Conservation (phyloP, 2,888 invertebrate species). For the Encarsia formosa region DNA sequence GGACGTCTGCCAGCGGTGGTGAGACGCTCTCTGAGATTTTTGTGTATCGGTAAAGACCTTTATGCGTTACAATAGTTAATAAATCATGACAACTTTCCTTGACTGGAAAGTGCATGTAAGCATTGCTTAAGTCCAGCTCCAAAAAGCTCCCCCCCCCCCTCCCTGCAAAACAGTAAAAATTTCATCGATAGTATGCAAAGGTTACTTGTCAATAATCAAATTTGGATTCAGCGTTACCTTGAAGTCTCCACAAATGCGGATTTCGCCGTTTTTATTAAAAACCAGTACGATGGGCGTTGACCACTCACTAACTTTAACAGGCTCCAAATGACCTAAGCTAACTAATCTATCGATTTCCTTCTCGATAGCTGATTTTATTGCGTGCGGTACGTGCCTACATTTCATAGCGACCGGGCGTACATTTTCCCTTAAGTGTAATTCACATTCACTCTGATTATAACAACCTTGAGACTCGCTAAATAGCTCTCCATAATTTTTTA, state of each 20-base stretch:
- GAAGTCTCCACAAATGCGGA: conserved; percentile 3
- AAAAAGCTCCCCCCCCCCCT: too few relatives aligned
- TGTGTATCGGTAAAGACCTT: conserved; percentile 24
- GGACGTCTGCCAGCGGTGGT: conserved; percentile 36
- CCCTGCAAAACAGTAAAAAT: conserved; percentile 12
- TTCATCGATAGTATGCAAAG: conserved; percentile 11
- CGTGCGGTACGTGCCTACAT: conserved; percentile 15
- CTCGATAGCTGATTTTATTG: conserved; percentile 10
- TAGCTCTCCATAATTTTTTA: conserved; percentile 3
- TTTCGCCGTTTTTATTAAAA: conserved; percentile 8
- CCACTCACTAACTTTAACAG: conserved; percentile 14
- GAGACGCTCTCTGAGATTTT: conserved; percentile 9
- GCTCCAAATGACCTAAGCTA: conserved; percentile 3
- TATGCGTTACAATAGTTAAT: conserved; percentile 22
- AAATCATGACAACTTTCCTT: conserved; percentile 9
- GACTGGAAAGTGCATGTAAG: conserved; percentile 27
- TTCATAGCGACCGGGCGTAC: conserved; percentile 12
- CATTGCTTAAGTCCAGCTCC: too few relatives aligned
- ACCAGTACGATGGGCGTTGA: conserved; percentile 8
- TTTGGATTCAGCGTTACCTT: conserved; percentile 4
- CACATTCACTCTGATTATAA: conserved; percentile 14
- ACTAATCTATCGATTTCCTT: conserved; percentile 13
- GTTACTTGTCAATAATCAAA: conserved; percentile 11
- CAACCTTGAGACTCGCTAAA: conserved; percentile 10
- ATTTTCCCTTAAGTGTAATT: conserved; percentile 20